Evolutionary conservation across 1,140 invertebrate species (phyloP).

Genomic region (Drosophila cardini): DNA sequence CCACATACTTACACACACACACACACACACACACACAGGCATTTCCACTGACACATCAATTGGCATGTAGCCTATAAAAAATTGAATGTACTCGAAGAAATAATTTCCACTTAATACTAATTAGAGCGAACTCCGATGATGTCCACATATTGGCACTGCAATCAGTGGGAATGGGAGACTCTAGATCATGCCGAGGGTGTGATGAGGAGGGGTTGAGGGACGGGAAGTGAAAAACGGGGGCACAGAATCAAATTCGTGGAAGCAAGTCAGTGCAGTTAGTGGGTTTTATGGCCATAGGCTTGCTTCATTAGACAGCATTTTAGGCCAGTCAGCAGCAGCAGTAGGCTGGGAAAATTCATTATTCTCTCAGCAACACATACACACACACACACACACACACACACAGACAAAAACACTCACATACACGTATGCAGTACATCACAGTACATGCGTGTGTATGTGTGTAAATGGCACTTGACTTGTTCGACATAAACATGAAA

Average conservation of each 20-base stretch:
- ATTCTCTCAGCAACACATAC: constrained; percentile 46
- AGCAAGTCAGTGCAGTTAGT: constrained; percentile 78
- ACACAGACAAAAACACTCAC: constrained; percentile 35
- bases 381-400: constrained; percentile 38
- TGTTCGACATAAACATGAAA: constrained; percentile 81
- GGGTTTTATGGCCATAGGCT: constrained; percentile 73
- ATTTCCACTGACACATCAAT: constrained; percentile 41
- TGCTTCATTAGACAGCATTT: constrained; percentile 79
- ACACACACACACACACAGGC: constrained; percentile 1
- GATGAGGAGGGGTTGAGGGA: not conserved
- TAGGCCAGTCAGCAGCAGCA: constrained; percentile 76
- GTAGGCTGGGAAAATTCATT: constrained; percentile 74
- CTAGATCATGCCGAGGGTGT: not conserved
- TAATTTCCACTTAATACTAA: constrained; percentile 82
- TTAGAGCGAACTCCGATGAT: constrained; percentile 61
- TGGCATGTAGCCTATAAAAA: constrained; percentile 57
- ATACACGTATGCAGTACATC: constrained; percentile 37
- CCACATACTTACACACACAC: constrained; percentile 63
- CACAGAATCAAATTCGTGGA: constrained; percentile 59
- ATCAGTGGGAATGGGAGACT: constrained; percentile 9
- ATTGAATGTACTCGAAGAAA: constrained; percentile 70
- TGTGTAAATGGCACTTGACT: constrained; percentile 78
- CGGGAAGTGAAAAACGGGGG: constrained; percentile 8
- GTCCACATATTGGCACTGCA: constrained; percentile 51
- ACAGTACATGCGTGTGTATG: constrained; percentile 32